Evolutionary conservation across 2,113 vertebrate species (phyloP).

Genomic region (Zeus faber): DNA sequence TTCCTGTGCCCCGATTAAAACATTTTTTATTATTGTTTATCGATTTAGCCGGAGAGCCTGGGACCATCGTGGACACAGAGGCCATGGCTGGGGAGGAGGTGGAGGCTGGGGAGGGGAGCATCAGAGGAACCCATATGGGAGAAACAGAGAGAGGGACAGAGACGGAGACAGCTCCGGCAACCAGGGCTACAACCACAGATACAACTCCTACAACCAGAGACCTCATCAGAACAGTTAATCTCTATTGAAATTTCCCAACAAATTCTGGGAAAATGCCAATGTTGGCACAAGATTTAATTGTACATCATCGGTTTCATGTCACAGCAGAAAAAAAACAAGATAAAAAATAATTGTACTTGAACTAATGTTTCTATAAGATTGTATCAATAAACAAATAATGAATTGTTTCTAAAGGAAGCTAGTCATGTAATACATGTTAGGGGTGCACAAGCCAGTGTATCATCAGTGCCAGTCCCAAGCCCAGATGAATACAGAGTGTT

Average conservation of each 20-base stretch:
- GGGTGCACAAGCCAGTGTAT: too few relatives aligned
- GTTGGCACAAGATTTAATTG: conserved; percentile 8
- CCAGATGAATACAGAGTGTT: too few relatives aligned
- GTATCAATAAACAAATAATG: too few relatives aligned
- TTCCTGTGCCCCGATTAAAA: too few relatives aligned
- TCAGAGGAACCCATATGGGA: conserved; percentile 25
- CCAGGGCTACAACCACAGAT: conserved; percentile 68
- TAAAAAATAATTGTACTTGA: not conserved
- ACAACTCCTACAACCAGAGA: conserved; percentile 74
- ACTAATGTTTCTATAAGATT: too few relatives aligned
- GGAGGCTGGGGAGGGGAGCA: conserved; percentile 55
- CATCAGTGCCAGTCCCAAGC: too few relatives aligned
- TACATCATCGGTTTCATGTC: not conserved
- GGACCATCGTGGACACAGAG: conserved; percentile 59
- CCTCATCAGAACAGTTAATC: conserved; percentile 76
- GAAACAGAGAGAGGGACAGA: too few relatives aligned
- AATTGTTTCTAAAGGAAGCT: too few relatives aligned
- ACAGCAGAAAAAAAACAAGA: not conserved
- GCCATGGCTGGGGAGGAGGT: conserved; percentile 75
- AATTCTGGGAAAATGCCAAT: conserved; percentile 27
- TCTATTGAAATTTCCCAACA: not conserved
- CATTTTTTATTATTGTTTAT: too few relatives aligned
- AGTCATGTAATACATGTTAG: too few relatives aligned
- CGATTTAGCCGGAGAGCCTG: too few relatives aligned
- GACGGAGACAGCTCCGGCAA: too few relatives aligned